Base-by-base conservation (phyloP, 2,797 vertebrate species). In the Siniperca scherzeri region DNA sequence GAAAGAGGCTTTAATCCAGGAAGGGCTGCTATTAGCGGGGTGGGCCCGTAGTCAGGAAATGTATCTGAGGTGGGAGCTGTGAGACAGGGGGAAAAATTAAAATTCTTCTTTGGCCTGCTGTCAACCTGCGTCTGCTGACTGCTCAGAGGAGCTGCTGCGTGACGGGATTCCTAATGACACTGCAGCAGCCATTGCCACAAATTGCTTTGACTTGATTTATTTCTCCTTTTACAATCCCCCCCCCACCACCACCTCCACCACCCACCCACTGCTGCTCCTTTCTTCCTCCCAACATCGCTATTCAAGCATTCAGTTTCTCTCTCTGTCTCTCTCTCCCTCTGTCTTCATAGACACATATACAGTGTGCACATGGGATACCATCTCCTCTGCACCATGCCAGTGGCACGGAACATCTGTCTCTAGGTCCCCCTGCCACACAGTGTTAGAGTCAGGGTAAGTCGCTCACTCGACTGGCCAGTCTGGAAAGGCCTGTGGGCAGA, bases 331-430 rank as follows among this genome's bases (percentile, higher is more conserved):
- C n/a, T 64, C 62, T 11, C 68, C 25, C 72, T 82, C 77, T 80
- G 46, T 80, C 77, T 65, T 76, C 83, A 60, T 68, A 73, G 73
- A 87, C 68, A 73, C 44, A 80, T 70, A 80, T 25, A 77, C 72
- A 81, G 46, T 62, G 48, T 74, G 68, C 80, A 70, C 74, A 66
- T 25, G 78, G 66, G 87, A 78, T 73, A 73, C 69, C 60, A 84
- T 89, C 86, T 90, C 86, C 87, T 85, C 90, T 87, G 88, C 87
- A 73, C 83, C 88, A 87, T 83, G 96, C 96, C 96, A 90, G 89
- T 97, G 97, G 96, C 97, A 97, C 92, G 91, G 90, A 98, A 95
- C 97, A 97, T 97, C 97, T 97, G 97, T 97, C 97, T 91, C 46
- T 90, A 91, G 88, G 81, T 95, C 93, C 88, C 92, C 77, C 95